Evolutionary conservation across 2,888 invertebrate genomes (phyloP).

Genomic region (Platerodrilus igneus): DNA sequence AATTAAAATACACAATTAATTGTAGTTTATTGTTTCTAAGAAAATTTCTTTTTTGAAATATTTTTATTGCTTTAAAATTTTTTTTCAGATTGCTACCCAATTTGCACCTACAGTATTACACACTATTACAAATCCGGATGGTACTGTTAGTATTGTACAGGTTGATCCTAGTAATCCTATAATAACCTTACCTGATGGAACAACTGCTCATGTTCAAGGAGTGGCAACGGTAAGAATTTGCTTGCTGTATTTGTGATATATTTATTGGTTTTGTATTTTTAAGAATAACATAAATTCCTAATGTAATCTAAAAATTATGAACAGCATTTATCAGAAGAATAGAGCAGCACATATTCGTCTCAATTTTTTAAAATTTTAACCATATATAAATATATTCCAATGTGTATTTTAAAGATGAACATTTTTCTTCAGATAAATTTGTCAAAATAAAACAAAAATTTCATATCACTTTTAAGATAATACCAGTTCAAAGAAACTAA

Average conservation of each 20-base stretch:
- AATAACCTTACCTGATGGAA: conserved; percentile 92
- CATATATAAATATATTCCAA: no score
- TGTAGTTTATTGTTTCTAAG: not conserved
- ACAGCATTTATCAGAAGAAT: no score
- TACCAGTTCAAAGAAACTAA: no score
- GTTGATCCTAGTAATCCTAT: conserved; percentile 91
- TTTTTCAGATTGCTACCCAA: conserved; percentile 56
- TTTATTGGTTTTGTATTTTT: not conserved
- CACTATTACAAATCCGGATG: conserved; percentile 94
- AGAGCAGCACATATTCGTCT: no score
- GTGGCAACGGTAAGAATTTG: conserved; percentile 54
- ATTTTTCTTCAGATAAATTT: no score
- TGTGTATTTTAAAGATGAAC: no score
- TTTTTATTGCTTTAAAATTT: conserved; percentile 15
- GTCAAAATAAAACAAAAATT: no score
- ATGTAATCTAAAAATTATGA: no score
- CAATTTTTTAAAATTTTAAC: no score
- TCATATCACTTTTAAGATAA: no score
- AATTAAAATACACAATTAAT: no score
- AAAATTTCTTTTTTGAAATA: not conserved
- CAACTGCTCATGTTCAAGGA: conserved; percentile 88
- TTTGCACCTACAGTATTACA: conserved; percentile 89
- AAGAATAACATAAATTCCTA: no score
- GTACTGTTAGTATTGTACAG: conserved; percentile 92
- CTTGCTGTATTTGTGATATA: not conserved